Evolutionary conservation across 2,888 invertebrate genomes (phyloP), one percentile per base, ranked within the genome.

Genomic region (Leptothorax acervorum): DNA sequence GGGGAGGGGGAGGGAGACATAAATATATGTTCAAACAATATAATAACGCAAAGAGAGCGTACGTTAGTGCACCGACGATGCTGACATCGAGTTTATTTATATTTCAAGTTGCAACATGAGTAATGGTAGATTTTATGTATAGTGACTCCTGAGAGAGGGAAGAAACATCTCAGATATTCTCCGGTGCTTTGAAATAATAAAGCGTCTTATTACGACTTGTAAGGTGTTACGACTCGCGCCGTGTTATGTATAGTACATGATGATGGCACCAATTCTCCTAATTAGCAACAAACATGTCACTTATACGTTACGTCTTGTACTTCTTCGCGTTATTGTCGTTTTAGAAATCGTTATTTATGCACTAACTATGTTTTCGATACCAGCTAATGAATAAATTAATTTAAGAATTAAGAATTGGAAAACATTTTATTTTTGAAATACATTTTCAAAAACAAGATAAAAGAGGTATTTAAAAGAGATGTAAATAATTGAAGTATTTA

Each of bases 71-170:
- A 57, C 62, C 31, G 74, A 62, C 23, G 53, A 18, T 18, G 76
- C 18, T 81, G 35, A 60, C 79, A 81, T 81, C 39, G 4, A 39
- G 60, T 81, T 71, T 79, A 79, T 79, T 79, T 81, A 81, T 81
- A 81, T 81, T 81, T 71, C 71, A 79, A 79, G 23, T 48, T 60
- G 35, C 35, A 60, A 35, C 71, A 71, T 71, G 60, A 81, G 79
- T 81, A 81, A 81, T 71, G 79, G 71, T 62, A 12, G 23, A 71
- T 71, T 81, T 81, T 81, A 71, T 81, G 68, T 57, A 68, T 11
- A 71, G 79, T 48, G 71, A 48, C 48, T 51, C 35, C 15, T 8
- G 71, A 12, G 57, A 57, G 45, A 57, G 11, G 57, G 53, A 57
- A 23, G 42, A 18, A 35, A n/a, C 23, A 51, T 23, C 28, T 60